phyloP scores from a whole-genome alignment of 1,140 invertebrate genomes.

The Sinonovacula constricta region DNA sequence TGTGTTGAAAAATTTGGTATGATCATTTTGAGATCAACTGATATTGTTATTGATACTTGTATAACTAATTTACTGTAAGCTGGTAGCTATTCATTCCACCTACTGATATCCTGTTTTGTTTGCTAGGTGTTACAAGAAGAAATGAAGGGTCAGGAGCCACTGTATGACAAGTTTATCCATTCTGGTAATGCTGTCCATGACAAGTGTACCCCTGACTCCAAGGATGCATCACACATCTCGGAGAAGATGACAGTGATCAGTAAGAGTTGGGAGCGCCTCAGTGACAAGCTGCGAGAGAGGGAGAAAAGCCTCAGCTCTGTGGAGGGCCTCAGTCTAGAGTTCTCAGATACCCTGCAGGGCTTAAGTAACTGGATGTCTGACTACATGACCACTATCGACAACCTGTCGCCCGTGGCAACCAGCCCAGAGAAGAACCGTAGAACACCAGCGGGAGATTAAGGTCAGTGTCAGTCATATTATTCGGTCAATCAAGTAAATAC shows the following conservation, averaged over 20 bases:
- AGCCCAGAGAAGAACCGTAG: slow-evolving; percentile 85
- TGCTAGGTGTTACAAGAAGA: slow-evolving; percentile 93
- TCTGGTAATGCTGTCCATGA: slow-evolving; percentile 88
- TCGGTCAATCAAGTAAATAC: too few species aligned
- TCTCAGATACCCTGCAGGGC: slow-evolving; percentile 91
- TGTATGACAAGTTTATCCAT: slow-evolving; percentile 90
- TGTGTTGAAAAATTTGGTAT: too few species aligned
- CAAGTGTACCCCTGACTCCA: slow-evolving; percentile 84
- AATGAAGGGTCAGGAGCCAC: slow-evolving; percentile 93
- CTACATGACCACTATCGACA: slow-evolving; percentile 89
- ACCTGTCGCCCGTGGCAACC: slow-evolving; percentile 79
- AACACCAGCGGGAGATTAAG: slow-evolving; percentile 85
- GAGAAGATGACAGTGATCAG: slow-evolving; percentile 80
- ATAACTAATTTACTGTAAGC: too few species aligned
- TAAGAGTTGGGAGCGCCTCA: slow-evolving; percentile 80
- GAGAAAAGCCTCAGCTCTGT: slow-evolving; percentile 68
- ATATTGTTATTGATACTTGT: too few species aligned
- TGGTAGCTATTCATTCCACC: too few species aligned
- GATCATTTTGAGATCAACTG: too few species aligned
- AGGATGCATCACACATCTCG: slow-evolving; percentile 86
- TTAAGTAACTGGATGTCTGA: slow-evolving; percentile 84
- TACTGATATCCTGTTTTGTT: slow-evolving; percentile 11
- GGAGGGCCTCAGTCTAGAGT: slow-evolving; percentile 85
- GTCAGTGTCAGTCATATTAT: too few species aligned
- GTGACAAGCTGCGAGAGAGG: slow-evolving; percentile 69